Conservation (phyloP, 64 coral and sea anemone species). For the Trachythela sp. region DNA sequence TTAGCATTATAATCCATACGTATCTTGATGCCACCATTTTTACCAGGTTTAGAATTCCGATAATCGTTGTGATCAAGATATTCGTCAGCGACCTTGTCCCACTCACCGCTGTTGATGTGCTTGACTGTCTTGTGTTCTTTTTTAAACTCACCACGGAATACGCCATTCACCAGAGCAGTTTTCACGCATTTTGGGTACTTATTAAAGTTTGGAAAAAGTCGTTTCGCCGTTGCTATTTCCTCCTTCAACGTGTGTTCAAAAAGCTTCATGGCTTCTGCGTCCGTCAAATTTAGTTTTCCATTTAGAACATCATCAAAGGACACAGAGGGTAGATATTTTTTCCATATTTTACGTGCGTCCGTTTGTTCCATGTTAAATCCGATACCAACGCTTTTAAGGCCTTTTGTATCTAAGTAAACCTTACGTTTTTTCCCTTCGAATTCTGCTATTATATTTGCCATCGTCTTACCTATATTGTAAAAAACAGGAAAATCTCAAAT, state of each 20-base stretch:
- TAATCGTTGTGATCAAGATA: neutral
- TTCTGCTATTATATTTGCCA: too few relatives aligned
- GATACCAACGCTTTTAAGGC: neutral
- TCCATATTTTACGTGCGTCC: neutral
- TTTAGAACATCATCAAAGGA: neutral
- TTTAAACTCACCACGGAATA: neutral
- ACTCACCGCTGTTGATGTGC: neutral
- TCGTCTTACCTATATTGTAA: too few relatives aligned
- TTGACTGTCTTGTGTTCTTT: neutral
- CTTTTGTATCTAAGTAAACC: neutral
- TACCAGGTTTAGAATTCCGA: neutral
- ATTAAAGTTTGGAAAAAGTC: neutral
- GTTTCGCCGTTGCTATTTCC: neutral
- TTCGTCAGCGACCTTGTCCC: neutral
- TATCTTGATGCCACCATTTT: neutral
- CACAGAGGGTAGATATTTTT: neutral
- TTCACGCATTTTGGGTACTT: neutral
- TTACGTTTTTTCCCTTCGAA: too few relatives aligned
- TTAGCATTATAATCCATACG: neutral
- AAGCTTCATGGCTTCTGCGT: neutral
- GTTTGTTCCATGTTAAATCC: neutral
- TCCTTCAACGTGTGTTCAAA: neutral
- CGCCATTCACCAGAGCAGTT: neutral
- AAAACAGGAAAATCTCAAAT: too few relatives aligned
- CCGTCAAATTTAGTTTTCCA: neutral